Conservation (phyloP, 2,888 invertebrate genomes). For the Nineta flava region DNA sequence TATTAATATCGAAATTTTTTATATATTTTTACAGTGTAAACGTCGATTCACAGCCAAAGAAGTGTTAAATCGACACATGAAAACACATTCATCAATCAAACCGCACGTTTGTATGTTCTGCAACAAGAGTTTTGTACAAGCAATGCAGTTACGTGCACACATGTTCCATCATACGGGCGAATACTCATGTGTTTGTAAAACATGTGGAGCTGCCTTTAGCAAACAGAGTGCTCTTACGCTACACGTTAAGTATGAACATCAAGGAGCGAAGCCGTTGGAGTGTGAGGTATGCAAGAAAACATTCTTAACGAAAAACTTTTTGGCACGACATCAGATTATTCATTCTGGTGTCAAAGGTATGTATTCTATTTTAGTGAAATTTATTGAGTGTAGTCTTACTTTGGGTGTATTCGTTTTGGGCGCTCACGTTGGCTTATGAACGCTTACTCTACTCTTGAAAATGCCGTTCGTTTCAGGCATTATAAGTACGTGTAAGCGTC, state of each 20-base stretch:
- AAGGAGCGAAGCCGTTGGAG: slow-evolving; percentile 40
- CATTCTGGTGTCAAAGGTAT: slow-evolving; percentile 31
- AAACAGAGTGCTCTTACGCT: slow-evolving; percentile 30
- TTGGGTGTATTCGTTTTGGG: too few relatives aligned
- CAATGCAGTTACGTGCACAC: slow-evolving; percentile 63
- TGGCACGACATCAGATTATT: slow-evolving; percentile 37
- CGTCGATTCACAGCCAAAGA: slow-evolving; percentile 69
- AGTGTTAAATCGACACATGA: slow-evolving; percentile 35
- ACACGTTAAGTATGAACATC: slow-evolving; percentile 45
- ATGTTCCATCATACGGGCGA: slow-evolving; percentile 58
- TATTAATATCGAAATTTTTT: slow-evolving; percentile 1
- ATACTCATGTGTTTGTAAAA: slow-evolving; percentile 46
- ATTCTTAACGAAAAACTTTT: slow-evolving; percentile 44
- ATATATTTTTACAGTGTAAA: slow-evolving; percentile 39
- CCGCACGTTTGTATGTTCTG: slow-evolving; percentile 50
- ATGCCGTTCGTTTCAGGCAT: too few relatives aligned
- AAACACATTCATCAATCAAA: slow-evolving; percentile 37
- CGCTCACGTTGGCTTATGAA: too few relatives aligned
- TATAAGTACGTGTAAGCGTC: too few relatives aligned
- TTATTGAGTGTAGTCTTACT: too few relatives aligned
- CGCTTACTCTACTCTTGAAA: too few relatives aligned
- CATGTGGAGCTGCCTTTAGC: slow-evolving; percentile 33
- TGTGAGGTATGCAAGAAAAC: slow-evolving; percentile 39
- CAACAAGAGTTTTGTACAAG: slow-evolving; percentile 68
- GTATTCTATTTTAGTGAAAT: too few relatives aligned